Percentiles rank a stretch among this genome's conserved stretches.
These are phyloP conservation scores for Drosophila insularis DNA, from an alignment of 1,140 invertebrate species.

Conservation along the genomic window DNA sequence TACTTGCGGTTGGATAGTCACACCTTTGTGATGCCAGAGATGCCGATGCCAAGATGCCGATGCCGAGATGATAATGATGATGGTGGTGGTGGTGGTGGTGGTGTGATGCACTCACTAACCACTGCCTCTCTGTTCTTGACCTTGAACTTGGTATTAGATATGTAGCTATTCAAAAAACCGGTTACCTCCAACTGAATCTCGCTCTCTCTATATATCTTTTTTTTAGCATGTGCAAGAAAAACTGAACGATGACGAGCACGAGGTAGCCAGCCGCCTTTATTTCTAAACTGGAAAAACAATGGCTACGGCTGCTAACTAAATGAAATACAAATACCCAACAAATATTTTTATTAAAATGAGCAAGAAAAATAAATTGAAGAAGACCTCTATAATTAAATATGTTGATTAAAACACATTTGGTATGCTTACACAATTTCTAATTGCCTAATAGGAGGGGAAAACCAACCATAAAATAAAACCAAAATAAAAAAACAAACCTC, in stretches of 20 bases:
- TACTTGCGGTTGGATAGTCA: conserved; percentile 13
- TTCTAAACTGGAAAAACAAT: conserved; percentile 36
- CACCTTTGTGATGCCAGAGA: conserved; percentile 12
- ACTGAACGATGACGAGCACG: conserved; percentile 48
- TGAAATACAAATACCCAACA: conserved; percentile 7
- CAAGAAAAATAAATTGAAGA: conserved; percentile 15
- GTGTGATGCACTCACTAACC: conserved; percentile 53
- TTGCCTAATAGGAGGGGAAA: conserved; percentile 6
- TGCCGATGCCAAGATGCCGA: conserved; percentile 16
- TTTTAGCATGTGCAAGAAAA: conserved; percentile 59
- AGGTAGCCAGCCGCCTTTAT: conserved; percentile 22
- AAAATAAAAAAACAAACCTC: conserved; percentile 6
- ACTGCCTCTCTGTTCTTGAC: conserved; percentile 52
- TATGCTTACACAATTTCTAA: conserved; percentile 37
- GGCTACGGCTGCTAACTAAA: conserved; percentile 12
- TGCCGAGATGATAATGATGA: neutral
- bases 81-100: neutral
- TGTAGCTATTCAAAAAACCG: conserved; percentile 65
- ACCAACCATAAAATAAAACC: conserved; percentile 21
- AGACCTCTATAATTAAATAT: conserved; percentile 47
- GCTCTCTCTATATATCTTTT: conserved; percentile 26
- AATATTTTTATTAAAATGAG: conserved; percentile 53
- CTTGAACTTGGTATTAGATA: conserved; percentile 78
- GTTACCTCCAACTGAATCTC: conserved; percentile 10
- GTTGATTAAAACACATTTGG: conserved; percentile 34